Base-by-base conservation (phyloP, 1,140 invertebrate species). In the Zelostemma sp. region DNA sequence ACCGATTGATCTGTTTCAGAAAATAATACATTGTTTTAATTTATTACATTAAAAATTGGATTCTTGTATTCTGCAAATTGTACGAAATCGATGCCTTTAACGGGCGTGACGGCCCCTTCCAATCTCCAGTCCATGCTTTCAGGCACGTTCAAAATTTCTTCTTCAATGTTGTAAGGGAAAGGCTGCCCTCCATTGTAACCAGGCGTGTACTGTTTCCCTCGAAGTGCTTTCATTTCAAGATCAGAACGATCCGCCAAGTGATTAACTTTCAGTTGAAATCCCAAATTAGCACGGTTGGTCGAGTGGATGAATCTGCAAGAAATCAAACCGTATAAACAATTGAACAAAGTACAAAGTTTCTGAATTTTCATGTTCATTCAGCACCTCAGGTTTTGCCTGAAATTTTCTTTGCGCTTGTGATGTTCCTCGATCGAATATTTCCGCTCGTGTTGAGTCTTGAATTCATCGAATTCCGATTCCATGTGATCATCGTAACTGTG, bases 51-150 rank as follows among this genome's bases (percentile, higher is more conserved):
- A 83, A 93, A n/a, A n/a, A n/a, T n/a, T n/a, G n/a, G n/a, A n/a
- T n/a, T n/a, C n/a, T n/a, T n/a, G n/a, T n/a, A n/a, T n/a, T n/a
- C n/a, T n/a, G n/a, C n/a, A n/a, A n/a, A n/a, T n/a, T n/a, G n/a
- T n/a, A n/a, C n/a, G n/a, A n/a, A n/a, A n/a, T n/a, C n/a, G n/a
- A n/a, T n/a, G n/a, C 92, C 91, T 89, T 97, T 97, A 0, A 98
- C 93, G 0, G 96, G 96, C 0, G 95, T 97, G 0, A 98, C 96
- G 70, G 96, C 97, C 25, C 95, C 96, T 78, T 89, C 91, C 0
- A 98, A 80, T 73, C 96, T 91, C 97, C 97, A 98, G 85, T 98
- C 96, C 63, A 92, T 87, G 72, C 87, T 88, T 1, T 89, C 87
- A 2, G 95, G 95, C 25, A 95, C 58, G 40, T 80, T 76, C 1